Percentiles rank a stretch among this genome's conserved stretches.
Evolutionary conservation across 1,140 invertebrate species (phyloP).

Genomic region (Neodiprion virginianus): DNA sequence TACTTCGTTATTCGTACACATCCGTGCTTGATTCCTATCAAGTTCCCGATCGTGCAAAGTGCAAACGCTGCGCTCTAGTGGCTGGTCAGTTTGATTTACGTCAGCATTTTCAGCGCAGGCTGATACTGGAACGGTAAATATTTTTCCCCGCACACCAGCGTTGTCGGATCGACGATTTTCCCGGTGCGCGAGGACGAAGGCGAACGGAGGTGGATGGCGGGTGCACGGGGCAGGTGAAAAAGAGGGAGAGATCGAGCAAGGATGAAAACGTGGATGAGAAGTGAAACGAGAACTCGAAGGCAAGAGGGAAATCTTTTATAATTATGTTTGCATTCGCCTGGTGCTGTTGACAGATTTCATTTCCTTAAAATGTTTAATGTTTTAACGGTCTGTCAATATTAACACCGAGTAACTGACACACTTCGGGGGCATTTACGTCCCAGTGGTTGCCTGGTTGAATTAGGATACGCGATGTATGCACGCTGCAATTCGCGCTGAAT

Average conservation of each 20-base stretch:
- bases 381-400: conserved; percentile 9
- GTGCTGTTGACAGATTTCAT: conserved; percentile 21
- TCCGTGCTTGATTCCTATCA: background rate
- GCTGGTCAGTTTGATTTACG: background rate
- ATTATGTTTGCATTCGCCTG: conserved; percentile 7
- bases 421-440: background rate
- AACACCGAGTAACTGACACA: conserved; percentile 5
- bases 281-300: background rate
- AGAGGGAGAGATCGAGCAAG: background rate
- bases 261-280: background rate
- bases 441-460: background rate
- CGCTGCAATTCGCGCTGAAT: background rate
- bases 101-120: background rate
- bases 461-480: background rate
- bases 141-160: background rate
- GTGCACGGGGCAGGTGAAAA: background rate
- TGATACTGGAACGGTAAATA: background rate
- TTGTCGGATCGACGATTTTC: background rate
- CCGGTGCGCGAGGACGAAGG: background rate
- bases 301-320: background rate
- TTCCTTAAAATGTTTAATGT: conserved; percentile 17
- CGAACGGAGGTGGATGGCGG: background rate
- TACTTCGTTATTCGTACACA: background rate
- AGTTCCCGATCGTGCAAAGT: background rate
- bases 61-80: background rate